Conservation (phyloP, 2,113 vertebrate genomes). For the Periophthalmodon schlosseri region DNA sequence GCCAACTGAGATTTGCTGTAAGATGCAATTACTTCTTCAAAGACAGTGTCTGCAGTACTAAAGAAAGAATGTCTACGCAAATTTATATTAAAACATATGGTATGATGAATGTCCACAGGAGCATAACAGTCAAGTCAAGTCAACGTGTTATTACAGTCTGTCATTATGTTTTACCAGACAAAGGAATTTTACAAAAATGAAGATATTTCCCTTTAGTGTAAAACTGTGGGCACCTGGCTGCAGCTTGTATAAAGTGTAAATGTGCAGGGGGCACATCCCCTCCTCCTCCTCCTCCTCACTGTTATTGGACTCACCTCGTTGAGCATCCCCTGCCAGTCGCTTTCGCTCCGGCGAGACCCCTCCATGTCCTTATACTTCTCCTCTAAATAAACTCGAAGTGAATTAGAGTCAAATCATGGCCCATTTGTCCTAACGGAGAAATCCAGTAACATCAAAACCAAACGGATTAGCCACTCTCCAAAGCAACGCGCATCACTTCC, state of each 20-base stretch:
- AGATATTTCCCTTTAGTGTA: constrained; percentile 2
- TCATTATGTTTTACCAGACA: neutral
- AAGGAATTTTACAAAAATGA: neutral
- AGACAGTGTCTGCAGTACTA: neutral
- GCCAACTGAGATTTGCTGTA: neutral
- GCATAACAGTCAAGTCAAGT: no score
- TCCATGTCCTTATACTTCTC: constrained; percentile 69
- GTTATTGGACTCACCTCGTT: constrained; percentile 85
- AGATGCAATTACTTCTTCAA: constrained; percentile 26
- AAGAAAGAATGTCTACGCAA: neutral
- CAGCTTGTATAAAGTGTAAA: neutral
- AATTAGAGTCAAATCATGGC: constrained; percentile 1
- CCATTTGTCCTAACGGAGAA: neutral
- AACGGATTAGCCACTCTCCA: constrained; percentile 35
- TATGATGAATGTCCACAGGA: no score
- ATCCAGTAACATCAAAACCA: constrained; percentile 18
- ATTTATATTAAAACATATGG: no score
- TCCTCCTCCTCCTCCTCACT: neutral
- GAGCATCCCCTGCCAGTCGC: constrained; percentile 91
- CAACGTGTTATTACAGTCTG: no score
- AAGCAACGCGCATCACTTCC: constrained; percentile 51
- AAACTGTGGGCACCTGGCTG: neutral
- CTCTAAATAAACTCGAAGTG: neutral
- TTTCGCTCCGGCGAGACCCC: constrained; percentile 80
- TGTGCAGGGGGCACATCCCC: neutral